A percentile compares a stretch with the other conserved stretches of the same genome.
Evolutionary conservation across 2,888 invertebrate species (phyloP).

Genomic region (Hipparchia semele): DNA sequence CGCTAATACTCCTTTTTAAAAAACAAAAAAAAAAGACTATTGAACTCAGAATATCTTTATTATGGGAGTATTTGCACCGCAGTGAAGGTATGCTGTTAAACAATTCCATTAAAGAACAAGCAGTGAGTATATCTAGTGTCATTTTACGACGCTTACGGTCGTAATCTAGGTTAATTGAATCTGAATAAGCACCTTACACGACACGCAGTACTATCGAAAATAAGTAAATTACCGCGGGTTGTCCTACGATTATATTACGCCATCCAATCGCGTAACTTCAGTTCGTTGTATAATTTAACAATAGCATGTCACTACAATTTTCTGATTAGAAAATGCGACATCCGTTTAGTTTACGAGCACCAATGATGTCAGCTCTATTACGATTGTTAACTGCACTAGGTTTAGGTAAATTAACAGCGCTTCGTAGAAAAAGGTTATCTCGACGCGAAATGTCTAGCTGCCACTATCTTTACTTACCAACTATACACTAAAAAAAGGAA

Average conservation of each 20-base stretch:
- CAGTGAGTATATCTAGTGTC: slow-evolving; percentile 39
- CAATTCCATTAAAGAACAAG: slow-evolving; percentile 40
- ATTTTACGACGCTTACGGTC: slow-evolving; percentile 44
- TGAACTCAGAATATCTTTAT: neutral
- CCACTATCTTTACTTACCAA: neutral
- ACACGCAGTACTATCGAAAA: slow-evolving; percentile 43
- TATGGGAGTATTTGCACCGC: neutral
- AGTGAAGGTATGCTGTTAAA: slow-evolving; percentile 31
- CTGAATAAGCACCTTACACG: slow-evolving; percentile 44
- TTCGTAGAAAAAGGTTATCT: neutral
- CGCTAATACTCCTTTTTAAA: too few species aligned
- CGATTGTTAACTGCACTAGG: neutral
- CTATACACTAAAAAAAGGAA: too few species aligned
- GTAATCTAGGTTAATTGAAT: slow-evolving; percentile 48
- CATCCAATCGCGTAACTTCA: slow-evolving; percentile 32
- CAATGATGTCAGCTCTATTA: neutral
- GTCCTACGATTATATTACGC: slow-evolving; percentile 34
- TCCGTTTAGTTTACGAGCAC: neutral
- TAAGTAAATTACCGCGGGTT: slow-evolving; percentile 38
- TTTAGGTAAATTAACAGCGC: neutral
- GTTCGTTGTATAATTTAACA: slow-evolving; percentile 26
- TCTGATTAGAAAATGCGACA: slow-evolving; percentile 6
- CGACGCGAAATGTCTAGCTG: neutral
- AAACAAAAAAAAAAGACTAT: neutral
- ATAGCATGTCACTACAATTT: slow-evolving; percentile 24